Percentiles rank a stretch among this genome's conserved stretches.
phyloP scores from a whole-genome alignment of 1,140 invertebrate species.

The Caenorhabditis briggsae region DNA sequence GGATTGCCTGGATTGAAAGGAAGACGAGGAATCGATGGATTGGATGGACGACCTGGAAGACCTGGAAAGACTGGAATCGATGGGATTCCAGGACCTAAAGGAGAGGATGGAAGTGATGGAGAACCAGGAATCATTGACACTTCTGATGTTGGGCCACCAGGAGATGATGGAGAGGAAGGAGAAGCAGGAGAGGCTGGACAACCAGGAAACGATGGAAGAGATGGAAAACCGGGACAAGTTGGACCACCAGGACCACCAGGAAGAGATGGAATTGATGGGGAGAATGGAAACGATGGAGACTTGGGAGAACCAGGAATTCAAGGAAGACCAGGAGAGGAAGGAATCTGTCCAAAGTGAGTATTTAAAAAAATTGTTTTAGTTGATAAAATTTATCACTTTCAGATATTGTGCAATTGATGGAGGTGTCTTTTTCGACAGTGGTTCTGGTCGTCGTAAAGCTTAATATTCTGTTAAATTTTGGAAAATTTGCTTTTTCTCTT shows the following conservation, averaged over 20 bases:
- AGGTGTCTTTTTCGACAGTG: constrained; percentile 35
- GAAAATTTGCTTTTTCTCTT: not conserved
- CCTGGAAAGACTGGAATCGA: constrained; percentile 58
- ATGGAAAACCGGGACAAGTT: constrained; percentile 29
- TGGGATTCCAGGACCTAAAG: constrained; percentile 50
- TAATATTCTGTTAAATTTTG: not conserved
- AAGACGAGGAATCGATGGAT: constrained; percentile 52
- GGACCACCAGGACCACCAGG: constrained; percentile 59
- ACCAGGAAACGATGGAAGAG: constrained; percentile 59
- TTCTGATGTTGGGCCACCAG: constrained; percentile 57
- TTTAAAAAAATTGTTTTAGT: not conserved
- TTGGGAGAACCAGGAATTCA: constrained; percentile 57
- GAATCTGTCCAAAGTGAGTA: constrained; percentile 59
- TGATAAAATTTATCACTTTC: not conserved
- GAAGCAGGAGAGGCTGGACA: constrained; percentile 39
- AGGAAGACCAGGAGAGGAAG: constrained; percentile 61
- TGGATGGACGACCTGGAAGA: constrained; percentile 43
- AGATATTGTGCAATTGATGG: constrained; percentile 13
- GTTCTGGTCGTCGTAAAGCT: constrained; percentile 15
- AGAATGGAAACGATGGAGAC: constrained; percentile 56
- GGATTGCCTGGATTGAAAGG: constrained; percentile 59
- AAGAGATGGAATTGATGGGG: constrained; percentile 59
- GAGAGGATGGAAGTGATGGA: constrained; percentile 59
- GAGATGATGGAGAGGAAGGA: constrained; percentile 61
- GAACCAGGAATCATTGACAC: constrained; percentile 46